Evolutionary conservation across 1,140 invertebrate species (phyloP), one percentile per base, ranked within the genome.

Genomic region (Meloidogyne floridensis): DNA sequence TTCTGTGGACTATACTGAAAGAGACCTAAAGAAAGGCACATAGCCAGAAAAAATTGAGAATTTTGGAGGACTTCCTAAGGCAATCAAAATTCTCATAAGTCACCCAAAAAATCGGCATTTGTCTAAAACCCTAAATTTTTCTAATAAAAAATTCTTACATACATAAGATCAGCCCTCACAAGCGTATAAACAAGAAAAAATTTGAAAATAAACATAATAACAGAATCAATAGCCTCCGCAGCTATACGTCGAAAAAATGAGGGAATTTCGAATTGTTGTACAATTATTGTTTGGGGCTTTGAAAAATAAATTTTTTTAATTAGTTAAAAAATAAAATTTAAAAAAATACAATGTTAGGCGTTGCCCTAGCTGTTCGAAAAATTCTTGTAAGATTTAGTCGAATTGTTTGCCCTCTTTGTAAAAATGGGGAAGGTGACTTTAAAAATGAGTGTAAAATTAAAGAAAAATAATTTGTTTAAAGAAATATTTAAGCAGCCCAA

Each of bases 131-230:
- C 32, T 32, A 32, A 32, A 32, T 32, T 32, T 10, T 72, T 80
- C 8, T 47, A 71, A 69, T 4, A 5, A 71, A 69, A 71, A 18
- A 6, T 47, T 87, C 86, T 69, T 65, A 86, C 85, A 86, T 65
- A 86, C 85, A 86, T 80, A 51, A 86, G 9, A 70, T 86, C 85
- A 8, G 86, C 56, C 13, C 87, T 86, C 15, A 86, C 86, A n/a
- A 86, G 53, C 20, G 77, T 32, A 32, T 80, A 86, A 15, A 86
- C 82, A 43, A 87, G 13, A 11, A 86, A 15, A 74, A 86, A 43
- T 77, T 86, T 86, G 32, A 86, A 77, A 43, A 86, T 47, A 51
- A 87, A 87, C 3, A 86, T 20, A n/a, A 86, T 71, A 54, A 81
- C 65, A 18, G 80, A 86, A 74, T 86, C 85, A n/a, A 87, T 81